phyloP scores from a whole-genome alignment of 2,113 vertebrate species.

The Cryptomyrus ogoouensis region DNA sequence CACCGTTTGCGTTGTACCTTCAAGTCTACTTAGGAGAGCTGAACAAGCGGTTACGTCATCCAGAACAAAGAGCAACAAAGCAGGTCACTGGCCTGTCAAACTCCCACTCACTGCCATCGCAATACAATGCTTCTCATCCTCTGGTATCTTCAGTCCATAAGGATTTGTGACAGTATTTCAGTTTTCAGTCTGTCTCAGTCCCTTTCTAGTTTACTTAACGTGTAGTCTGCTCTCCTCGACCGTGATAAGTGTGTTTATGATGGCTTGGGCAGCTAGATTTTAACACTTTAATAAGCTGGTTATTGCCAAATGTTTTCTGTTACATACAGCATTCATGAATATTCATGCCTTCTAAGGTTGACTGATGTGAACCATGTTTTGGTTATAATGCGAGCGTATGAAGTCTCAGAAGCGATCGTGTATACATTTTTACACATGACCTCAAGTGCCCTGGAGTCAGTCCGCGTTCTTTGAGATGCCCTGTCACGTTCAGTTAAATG shows the following conservation, averaged over 20 bases:
- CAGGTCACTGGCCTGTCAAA: background rate
- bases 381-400: background rate
- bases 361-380: background rate
- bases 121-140: background rate
- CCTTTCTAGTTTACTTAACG: background rate
- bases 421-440: background rate
- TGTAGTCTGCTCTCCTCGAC: background rate
- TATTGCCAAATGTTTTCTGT: background rate
- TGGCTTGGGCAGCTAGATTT: background rate
- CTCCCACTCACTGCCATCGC: background rate
- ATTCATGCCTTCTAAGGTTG: background rate
- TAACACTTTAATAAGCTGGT: background rate
- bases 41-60: background rate
- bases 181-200: background rate
- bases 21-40: background rate
- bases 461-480: background rate
- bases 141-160: background rate
- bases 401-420: background rate
- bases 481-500: background rate
- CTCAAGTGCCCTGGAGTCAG: background rate
- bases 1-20: background rate
- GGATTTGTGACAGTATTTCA: background rate
- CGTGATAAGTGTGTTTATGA: background rate
- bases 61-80: constrained; percentile 7
- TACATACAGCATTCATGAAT: constrained; percentile 3